phyloP scores from a whole-genome alignment of 1,140 invertebrate genomes.

The Achatina immaculata region DNA sequence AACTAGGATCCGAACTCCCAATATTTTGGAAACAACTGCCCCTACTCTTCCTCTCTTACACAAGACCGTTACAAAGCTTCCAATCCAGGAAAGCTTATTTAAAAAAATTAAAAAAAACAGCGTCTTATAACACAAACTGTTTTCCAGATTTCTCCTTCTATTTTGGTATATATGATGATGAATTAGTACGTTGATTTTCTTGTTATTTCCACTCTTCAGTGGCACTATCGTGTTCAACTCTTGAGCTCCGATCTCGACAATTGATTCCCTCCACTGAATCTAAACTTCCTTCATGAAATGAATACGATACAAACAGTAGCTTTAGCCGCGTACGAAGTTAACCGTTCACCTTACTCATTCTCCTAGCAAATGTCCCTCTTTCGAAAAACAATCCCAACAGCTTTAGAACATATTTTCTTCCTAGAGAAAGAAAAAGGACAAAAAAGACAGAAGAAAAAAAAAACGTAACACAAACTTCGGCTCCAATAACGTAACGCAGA shows the following conservation, averaged over 20 bases:
- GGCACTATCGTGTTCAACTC: background rate
- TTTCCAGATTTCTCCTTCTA: background rate
- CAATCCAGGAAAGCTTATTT: no score
- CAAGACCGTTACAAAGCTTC: no score
- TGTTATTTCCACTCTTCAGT: background rate
- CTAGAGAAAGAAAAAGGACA: background rate
- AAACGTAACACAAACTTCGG: no score
- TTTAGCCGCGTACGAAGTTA: background rate
- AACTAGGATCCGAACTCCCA: no score
- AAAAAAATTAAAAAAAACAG: no score
- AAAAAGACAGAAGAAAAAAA: no score
- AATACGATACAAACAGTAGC: constrained; percentile 20
- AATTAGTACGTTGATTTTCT: no score
- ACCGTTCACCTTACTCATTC: constrained; percentile 15
- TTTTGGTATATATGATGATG: background rate
- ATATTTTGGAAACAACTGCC: no score
- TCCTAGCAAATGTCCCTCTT: background rate
- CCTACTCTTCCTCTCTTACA: no score
- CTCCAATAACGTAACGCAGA: background rate
- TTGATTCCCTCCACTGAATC: background rate
- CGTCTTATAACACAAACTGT: no score
- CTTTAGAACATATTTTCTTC: background rate
- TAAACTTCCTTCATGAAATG: background rate
- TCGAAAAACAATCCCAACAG: background rate
- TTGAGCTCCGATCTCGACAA: background rate